phyloP scores from a whole-genome alignment of 2,888 invertebrate species.

The Lycaena phlaeas region DNA sequence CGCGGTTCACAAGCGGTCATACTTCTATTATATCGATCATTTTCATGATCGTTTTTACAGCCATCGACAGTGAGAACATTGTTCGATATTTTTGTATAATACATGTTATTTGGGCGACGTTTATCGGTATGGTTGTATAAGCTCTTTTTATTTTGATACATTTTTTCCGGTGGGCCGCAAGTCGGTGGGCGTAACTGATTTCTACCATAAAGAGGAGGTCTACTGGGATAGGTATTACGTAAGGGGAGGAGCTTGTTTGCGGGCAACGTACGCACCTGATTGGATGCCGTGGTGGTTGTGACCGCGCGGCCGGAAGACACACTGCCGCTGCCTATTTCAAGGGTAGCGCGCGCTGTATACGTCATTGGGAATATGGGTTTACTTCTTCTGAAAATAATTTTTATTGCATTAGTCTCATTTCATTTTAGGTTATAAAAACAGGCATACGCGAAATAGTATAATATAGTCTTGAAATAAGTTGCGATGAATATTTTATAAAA shows the following conservation, averaged over 20 bases:
- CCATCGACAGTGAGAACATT: neutral
- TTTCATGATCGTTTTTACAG: too few species aligned
- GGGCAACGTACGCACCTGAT: slow-evolving; percentile 58
- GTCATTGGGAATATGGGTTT: slow-evolving; percentile 63
- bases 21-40: too few species aligned
- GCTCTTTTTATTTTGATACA: neutral
- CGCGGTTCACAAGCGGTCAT: too few species aligned
- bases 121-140: neutral
- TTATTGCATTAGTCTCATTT: too few species aligned
- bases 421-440: too few species aligned
- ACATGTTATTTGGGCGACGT: too few species aligned
- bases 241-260: too few species aligned
- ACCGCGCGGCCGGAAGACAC: slow-evolving; percentile 67
- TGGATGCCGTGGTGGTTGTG: slow-evolving; percentile 67
- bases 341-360: slow-evolving; percentile 67
- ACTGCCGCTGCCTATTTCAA: slow-evolving; percentile 67
- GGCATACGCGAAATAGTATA: too few species aligned
- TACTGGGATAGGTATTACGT: too few species aligned
- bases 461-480: too few species aligned
- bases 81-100: neutral
- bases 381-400: slow-evolving; percentile 49
- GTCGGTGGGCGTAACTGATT: neutral
- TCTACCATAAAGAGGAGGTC: neutral
- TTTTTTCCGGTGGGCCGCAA: slow-evolving; percentile 1
- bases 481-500: too few species aligned